Evolutionary conservation across 1,140 invertebrate genomes (phyloP).

Genomic region (Brachionus rubens): DNA sequence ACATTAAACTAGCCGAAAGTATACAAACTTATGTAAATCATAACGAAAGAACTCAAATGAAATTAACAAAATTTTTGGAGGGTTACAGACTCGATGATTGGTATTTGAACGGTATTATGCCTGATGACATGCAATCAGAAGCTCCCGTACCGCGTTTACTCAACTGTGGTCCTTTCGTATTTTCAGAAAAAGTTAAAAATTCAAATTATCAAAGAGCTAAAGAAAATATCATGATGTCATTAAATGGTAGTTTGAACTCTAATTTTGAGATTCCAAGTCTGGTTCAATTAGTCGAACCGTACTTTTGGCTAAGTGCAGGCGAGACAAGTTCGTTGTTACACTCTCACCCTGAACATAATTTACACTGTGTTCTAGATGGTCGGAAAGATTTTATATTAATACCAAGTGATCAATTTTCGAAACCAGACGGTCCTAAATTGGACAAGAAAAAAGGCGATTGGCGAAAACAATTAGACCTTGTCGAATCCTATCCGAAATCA

Average conservation of each 20-base stretch:
- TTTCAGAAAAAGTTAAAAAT: not conserved
- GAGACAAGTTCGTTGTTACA: constrained; percentile 56
- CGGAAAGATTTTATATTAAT: constrained; percentile 56
- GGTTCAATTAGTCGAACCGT: constrained; percentile 53
- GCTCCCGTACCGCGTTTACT: constrained; percentile 48
- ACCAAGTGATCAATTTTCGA: constrained; percentile 48
- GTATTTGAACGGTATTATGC: constrained; percentile 55
- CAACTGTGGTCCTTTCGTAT: constrained; percentile 6
- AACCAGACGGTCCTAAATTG: constrained; percentile 52
- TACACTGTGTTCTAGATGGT: constrained; percentile 59
- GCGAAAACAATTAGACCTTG: not conserved
- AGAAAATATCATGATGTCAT: not conserved
- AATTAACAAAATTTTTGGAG: constrained; percentile 55
- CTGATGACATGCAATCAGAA: constrained; percentile 54
- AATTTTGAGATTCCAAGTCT: constrained; percentile 52
- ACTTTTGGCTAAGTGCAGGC: constrained; percentile 59
- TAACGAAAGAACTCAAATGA: constrained; percentile 33
- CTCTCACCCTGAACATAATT: constrained; percentile 56
- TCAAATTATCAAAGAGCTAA: not conserved
- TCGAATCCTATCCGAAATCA: constrained; percentile 50
- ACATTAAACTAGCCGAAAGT: constrained; percentile 6
- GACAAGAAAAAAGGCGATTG: constrained; percentile 51
- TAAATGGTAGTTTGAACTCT: not conserved
- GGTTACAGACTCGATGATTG: constrained; percentile 58
- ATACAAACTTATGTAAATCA: constrained; percentile 1